phyloP scores from a whole-genome alignment of 2,888 invertebrate genomes.

The Stenoptilia bipunctidactyla region DNA sequence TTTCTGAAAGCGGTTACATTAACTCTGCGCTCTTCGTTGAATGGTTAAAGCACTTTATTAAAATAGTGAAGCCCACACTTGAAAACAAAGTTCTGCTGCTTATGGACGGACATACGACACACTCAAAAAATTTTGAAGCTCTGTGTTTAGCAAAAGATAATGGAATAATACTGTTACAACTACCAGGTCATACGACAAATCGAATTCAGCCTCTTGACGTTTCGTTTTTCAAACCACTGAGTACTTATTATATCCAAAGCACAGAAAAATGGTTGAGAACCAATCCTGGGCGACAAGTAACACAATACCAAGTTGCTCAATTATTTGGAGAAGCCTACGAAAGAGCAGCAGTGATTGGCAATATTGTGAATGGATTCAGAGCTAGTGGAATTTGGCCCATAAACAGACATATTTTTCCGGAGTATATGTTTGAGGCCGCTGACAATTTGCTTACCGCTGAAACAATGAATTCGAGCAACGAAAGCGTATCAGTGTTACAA shows the following conservation, averaged over 20 bases:
- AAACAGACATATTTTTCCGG: conserved; percentile 6
- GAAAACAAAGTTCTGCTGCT: conserved; percentile 12
- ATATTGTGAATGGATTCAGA: conserved; percentile 5
- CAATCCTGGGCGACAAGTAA: conserved; percentile 5
- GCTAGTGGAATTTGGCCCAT: conserved; percentile 7
- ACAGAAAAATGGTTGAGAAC: conserved; percentile 5
- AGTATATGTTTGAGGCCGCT: conserved; percentile 5
- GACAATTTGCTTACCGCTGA: conserved; percentile 1
- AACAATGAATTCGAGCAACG: conserved; percentile 1
- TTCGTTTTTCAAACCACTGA: conserved; percentile 10
- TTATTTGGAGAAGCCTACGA: conserved; percentile 9
- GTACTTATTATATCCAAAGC: conserved; percentile 7
- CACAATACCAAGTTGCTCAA: conserved; percentile 8
- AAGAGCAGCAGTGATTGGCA: conserved; percentile 8
- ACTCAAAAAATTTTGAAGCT: conserved; percentile 15
- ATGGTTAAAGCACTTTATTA: conserved; percentile 7
- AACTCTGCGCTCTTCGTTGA: conserved; percentile 2
- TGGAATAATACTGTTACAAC: conserved; percentile 11
- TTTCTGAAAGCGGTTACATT: conserved; percentile 6
- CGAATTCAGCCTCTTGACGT: conserved; percentile 14
- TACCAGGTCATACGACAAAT: conserved; percentile 15
- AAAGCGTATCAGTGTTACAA: conserved; percentile 1
- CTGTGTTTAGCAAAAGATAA: conserved; percentile 12
- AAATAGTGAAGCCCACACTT: conserved; percentile 5
- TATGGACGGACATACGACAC: conserved; percentile 15